These are phyloP conservation scores for Cryptophagus acutangulus DNA, from an alignment of 2,888 invertebrate genomes.

Conservation along the genomic window DNA sequence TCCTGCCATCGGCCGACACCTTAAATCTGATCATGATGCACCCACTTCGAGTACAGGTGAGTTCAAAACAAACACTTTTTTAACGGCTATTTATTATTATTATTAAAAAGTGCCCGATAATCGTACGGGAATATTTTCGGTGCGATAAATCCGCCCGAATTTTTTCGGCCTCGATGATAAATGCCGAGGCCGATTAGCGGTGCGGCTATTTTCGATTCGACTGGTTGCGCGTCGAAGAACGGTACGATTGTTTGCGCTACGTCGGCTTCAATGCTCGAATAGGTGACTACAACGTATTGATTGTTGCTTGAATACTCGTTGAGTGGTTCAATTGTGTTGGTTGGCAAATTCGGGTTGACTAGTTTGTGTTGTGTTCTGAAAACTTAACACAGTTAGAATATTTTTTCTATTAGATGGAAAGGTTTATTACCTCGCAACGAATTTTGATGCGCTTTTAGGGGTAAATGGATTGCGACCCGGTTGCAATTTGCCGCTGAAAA, in stretches of 20 bases:
- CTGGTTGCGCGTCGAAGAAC: conserved; percentile 72
- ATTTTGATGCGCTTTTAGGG: no score
- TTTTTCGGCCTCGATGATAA: conserved; percentile 65
- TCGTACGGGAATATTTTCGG: conserved; percentile 73
- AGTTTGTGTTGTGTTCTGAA: conserved; percentile 56
- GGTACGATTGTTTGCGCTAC: conserved; percentile 80
- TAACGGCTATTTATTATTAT: no score
- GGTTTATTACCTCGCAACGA: no score
- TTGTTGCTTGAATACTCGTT: conserved; percentile 39
- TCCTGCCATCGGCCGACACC: conserved; percentile 74
- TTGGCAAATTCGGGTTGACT: conserved; percentile 63
- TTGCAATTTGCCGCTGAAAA: conserved; percentile 64
- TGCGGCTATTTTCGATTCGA: conserved; percentile 61
- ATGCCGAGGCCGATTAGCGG: conserved; percentile 72
- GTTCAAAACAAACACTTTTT: no score
- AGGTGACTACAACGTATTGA: conserved; percentile 53
- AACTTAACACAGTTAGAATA: conserved; percentile 21
- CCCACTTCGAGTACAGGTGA: conserved; percentile 87
- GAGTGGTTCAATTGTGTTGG: conserved; percentile 47
- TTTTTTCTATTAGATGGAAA: no score
- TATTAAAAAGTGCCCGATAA: no score
- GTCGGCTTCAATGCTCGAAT: conserved; percentile 67
- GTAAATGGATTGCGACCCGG: conserved; percentile 54
- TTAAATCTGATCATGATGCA: conserved; percentile 85
- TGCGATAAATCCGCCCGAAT: conserved; percentile 73